These are phyloP conservation scores for Apis cerana DNA, from an alignment of 1,140 invertebrate genomes.

Conservation along the genomic window DNA sequence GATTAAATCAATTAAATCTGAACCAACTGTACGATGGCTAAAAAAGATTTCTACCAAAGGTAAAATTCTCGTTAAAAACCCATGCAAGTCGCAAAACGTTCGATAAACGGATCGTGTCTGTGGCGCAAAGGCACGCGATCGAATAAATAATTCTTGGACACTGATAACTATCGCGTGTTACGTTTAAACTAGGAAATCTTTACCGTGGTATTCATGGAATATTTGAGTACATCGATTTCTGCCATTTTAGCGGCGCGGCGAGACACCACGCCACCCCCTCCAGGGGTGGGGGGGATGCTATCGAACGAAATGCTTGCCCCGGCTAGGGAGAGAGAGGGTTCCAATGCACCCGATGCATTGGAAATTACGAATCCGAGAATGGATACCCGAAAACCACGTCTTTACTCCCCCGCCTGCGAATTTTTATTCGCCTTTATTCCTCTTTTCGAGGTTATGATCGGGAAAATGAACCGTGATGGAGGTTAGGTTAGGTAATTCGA, in stretches of 20 bases:
- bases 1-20: too few species aligned
- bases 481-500: not conserved
- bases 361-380: slow-evolving; percentile 4
- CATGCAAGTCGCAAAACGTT: not conserved
- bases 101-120: not conserved
- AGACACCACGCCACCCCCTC: not conserved
- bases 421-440: not conserved
- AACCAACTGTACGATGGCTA: too few species aligned
- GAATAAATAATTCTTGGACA: slow-evolving; percentile 30
- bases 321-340: not conserved
- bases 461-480: not conserved
- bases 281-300: not conserved
- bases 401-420: not conserved
- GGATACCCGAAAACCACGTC: slow-evolving; percentile 6
- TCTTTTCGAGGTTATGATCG: not conserved
- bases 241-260: not conserved
- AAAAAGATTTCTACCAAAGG: not conserved
- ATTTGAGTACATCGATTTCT: slow-evolving; percentile 40
- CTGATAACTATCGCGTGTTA: slow-evolving; percentile 5
- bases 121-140: not conserved
- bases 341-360: slow-evolving; percentile 16
- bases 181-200: slow-evolving; percentile 24
- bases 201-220: slow-evolving; percentile 35
- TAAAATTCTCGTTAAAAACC: slow-evolving; percentile 24
- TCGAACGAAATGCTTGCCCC: slow-evolving; percentile 2